Evolutionary conservation across 2,113 vertebrate genomes (phyloP).

Genomic region (Corythaixoides concolor): DNA sequence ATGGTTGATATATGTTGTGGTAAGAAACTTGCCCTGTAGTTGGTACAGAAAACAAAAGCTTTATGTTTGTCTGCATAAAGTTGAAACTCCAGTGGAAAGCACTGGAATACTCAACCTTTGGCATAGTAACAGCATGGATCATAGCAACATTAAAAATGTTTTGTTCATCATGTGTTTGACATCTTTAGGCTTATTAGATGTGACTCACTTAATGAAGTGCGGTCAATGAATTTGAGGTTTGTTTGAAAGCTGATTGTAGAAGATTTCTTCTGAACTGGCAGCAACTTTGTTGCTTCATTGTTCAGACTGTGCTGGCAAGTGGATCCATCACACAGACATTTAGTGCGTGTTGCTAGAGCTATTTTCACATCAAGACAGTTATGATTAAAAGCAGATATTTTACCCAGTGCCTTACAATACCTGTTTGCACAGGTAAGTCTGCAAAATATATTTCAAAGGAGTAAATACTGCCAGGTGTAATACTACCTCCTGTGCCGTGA

Average conservation of each 20-base stretch:
- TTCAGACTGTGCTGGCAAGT: not conserved
- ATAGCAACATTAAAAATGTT: not conserved
- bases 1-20: rapidly evolving
- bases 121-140: not conserved
- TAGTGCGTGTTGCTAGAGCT: not conserved
- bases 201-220: not conserved
- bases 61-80: not conserved
- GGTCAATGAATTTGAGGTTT: not conserved
- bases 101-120: not conserved
- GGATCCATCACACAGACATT: not conserved
- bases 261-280: not conserved
- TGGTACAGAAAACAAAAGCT: not conserved
- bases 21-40: not conserved
- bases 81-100: not conserved
- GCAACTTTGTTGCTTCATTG: not conserved
- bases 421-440: not conserved
- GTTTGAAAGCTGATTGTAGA: not conserved
- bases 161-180: not conserved
- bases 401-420: not conserved
- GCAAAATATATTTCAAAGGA: not conserved
- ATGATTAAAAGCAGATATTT: not conserved
- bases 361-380: not conserved
- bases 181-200: not conserved
- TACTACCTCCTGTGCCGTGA: not conserved
- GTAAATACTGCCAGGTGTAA: not conserved